These are phyloP conservation scores for Polymixis lichenea DNA, from an alignment of 2,888 invertebrate species.

Conservation along the genomic window DNA sequence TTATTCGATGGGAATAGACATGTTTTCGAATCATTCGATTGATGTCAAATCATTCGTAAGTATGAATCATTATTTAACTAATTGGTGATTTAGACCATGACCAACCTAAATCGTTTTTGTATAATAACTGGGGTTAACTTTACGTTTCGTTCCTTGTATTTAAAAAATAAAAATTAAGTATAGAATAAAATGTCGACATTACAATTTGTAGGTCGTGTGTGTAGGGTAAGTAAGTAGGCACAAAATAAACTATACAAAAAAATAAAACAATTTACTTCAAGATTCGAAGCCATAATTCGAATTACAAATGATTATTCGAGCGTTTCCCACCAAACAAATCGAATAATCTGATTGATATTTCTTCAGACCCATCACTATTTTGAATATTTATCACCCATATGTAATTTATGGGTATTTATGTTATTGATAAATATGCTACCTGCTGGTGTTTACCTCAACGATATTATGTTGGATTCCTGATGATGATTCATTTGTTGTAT, in stretches of 20 bases:
- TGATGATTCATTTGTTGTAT: constrained; percentile 38
- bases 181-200: neutral
- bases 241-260: neutral
- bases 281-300: neutral
- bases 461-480: constrained; percentile 38
- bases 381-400: constrained; percentile 67
- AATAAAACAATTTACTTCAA: neutral
- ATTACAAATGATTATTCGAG: neutral
- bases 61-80: neutral
- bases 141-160: neutral
- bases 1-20: neutral
- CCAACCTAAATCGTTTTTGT: neutral
- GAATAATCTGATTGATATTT: constrained; percentile 2
- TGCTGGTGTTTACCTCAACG: constrained; percentile 53
- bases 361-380: constrained; percentile 10
- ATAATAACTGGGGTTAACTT: neutral
- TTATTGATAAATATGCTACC: constrained; percentile 67
- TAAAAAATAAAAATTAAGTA: too few relatives aligned
- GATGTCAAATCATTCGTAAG: neutral
- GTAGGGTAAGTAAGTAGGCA: neutral
- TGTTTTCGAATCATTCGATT: neutral
- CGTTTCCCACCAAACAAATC: neutral
- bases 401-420: constrained; percentile 66
- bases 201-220: neutral
- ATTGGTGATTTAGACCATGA: neutral